phyloP scores from a whole-genome alignment of 2,797 vertebrate species.

The Calcarius lapponicus region DNA sequence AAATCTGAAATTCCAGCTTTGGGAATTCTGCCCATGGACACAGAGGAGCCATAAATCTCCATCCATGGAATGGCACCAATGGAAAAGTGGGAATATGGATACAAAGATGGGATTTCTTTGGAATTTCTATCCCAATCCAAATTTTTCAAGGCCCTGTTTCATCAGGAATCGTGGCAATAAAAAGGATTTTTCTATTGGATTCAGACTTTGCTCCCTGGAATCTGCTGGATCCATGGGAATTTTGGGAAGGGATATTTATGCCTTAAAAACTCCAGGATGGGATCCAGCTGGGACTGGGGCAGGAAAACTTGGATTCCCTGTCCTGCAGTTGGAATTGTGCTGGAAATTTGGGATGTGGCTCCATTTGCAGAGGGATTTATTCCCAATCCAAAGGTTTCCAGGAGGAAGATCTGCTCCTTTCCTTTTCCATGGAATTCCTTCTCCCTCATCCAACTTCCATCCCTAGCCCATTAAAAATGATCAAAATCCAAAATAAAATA shows the following conservation, averaged over 20 bases:
- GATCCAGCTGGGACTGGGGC: background rate
- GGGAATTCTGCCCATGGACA: background rate
- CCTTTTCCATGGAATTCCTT: background rate
- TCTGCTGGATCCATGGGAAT: background rate
- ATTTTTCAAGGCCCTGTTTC: background rate
- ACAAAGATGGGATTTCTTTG: background rate
- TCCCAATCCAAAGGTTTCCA: background rate
- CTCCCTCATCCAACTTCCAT: background rate
- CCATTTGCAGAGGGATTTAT: background rate
- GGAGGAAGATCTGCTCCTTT: background rate
- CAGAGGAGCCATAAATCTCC: background rate
- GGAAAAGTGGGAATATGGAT: background rate
- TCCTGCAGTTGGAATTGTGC: background rate
- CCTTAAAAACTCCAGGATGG: background rate
- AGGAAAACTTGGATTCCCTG: background rate
- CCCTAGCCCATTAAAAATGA: background rate
- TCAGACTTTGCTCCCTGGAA: background rate
- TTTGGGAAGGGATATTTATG: background rate
- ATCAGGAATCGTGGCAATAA: background rate
- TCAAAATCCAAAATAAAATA: background rate
- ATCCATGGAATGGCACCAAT: background rate
- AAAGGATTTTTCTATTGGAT: fast-evolving
- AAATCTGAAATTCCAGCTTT: background rate
- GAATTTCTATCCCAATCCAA: background rate
- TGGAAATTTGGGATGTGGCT: background rate